Base-by-base conservation (phyloP, 2,888 invertebrate species). In the Spodoptera exigua region DNA sequence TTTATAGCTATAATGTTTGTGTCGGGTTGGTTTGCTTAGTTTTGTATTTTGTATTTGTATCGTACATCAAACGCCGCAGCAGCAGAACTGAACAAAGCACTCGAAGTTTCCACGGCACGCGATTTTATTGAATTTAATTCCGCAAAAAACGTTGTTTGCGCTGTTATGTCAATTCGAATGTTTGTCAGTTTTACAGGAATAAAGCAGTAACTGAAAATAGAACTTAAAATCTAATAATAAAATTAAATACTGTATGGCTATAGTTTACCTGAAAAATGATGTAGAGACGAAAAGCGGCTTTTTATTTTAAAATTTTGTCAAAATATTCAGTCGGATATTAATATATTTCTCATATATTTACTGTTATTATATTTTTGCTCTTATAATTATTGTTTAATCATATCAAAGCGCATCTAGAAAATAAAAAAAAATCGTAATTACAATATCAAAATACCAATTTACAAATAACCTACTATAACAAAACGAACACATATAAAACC, bases 121-220 rank as follows among this genome's bases (percentile, higher is more conserved):
- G 63, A 67, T 73, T 70, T 70, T 70, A 76, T 78, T 75, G 63
- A 76, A 70, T 76, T 76, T 65, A 37, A 58, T 52, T 65, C 53
- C 45, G 54, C 58, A 70, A 68, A 74, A 64, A 76, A 48, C n/a
- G 51, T 32, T 49, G 64, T 72, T 62, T 62, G 45, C 39, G 17
- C 53, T 59, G 52, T 40, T 65, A 70, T 62, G 51, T 46, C 52
- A 64, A 69, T 41, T 35, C 46, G 47, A 39, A 61, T 53, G 41
- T 56, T 32, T 44, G 55, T 58, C 51, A 53, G 61, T 67, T 57
- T 64, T 54, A 63, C 37, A 36, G 16, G 14, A 52, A 39, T 52
- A 55, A 49, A 51, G 39, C 36, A 13, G 35, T 37, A 59, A 17
- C 27, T 54, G 14, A 3, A 36, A 4, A 16, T 2, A 12, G 17